Conservation (phyloP, 30 jellyfish, hydroid and myxozoan genomes). For the Chironex yamaguchii region DNA sequence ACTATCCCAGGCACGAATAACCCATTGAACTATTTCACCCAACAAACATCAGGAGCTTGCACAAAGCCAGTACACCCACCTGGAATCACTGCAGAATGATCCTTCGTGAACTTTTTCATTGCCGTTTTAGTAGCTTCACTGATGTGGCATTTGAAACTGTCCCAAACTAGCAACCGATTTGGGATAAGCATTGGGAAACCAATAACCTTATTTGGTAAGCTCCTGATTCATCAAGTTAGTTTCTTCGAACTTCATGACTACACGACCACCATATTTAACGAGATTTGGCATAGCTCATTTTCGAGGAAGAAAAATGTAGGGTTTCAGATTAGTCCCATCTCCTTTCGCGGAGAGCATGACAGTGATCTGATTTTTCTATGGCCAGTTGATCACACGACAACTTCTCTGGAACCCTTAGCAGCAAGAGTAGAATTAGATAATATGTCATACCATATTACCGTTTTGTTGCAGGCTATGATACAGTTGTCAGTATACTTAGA, state of each 20-base stretch:
- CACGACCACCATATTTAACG: neutral
- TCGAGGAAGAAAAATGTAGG: neutral
- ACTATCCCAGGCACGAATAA: neutral
- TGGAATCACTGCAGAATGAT: neutral
- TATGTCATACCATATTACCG: neutral
- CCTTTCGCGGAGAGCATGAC: too few species aligned
- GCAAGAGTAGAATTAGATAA: too few species aligned
- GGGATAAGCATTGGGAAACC: neutral
- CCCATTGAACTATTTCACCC: neutral
- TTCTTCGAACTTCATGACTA: neutral
- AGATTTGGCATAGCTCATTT: neutral
- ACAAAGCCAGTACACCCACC: too few species aligned
- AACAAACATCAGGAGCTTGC: conserved; percentile 1
- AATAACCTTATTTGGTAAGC: neutral
- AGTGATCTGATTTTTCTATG: too few species aligned
- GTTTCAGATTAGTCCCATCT: neutral
- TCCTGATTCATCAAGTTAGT: neutral
- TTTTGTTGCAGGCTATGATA: neutral
- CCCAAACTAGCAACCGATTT: neutral
- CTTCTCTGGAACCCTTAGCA: too few species aligned
- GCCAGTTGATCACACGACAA: too few species aligned
- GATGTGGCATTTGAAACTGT: neutral
- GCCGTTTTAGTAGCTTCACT: neutral
- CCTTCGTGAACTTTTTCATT: too few species aligned
- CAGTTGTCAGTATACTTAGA: neutral